A percentile compares a stretch with the other conserved stretches of the same genome.
These are phyloP conservation scores for Stichodactyla helianthus DNA, from an alignment of 64 coral and sea anemone genomes.

Conservation along the genomic window DNA sequence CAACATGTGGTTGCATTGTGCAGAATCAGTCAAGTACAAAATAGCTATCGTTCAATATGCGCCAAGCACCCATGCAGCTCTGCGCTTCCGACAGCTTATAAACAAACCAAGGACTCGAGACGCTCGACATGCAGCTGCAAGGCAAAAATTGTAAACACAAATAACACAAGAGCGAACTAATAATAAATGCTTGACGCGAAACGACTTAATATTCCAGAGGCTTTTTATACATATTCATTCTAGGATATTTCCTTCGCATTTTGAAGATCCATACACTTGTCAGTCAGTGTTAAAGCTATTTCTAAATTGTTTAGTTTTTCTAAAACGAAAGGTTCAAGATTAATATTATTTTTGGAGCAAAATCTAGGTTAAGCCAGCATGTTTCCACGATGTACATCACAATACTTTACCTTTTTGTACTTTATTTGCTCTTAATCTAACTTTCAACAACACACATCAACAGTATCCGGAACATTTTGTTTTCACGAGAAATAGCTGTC, in stretches of 20 bases:
- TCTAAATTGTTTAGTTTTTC: not conserved
- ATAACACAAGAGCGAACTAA: not conserved
- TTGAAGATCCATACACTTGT: not conserved
- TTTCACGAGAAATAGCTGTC: too few species aligned
- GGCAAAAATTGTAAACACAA: not conserved
- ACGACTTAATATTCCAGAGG: not conserved
- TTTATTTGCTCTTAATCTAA: too few species aligned
- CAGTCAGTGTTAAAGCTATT: not conserved
- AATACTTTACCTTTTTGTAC: too few species aligned
- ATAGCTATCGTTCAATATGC: not conserved
- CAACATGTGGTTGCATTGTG: slow-evolving; percentile 20
- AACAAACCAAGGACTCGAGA: not conserved
- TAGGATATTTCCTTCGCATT: too few species aligned
- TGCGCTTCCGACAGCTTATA: not conserved
- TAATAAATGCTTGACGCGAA: not conserved
- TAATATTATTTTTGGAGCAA: too few species aligned
- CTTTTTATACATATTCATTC: not conserved
- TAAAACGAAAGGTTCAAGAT: too few species aligned
- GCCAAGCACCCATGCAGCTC: not conserved
- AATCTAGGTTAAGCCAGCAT: too few species aligned
- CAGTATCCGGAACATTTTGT: too few species aligned
- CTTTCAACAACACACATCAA: too few species aligned
- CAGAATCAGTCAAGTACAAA: not conserved
- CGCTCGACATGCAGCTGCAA: not conserved
- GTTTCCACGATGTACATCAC: too few species aligned